These are phyloP conservation scores for Capitella teleta DNA, from an alignment of 1,140 invertebrate genomes.

Conservation along the genomic window DNA sequence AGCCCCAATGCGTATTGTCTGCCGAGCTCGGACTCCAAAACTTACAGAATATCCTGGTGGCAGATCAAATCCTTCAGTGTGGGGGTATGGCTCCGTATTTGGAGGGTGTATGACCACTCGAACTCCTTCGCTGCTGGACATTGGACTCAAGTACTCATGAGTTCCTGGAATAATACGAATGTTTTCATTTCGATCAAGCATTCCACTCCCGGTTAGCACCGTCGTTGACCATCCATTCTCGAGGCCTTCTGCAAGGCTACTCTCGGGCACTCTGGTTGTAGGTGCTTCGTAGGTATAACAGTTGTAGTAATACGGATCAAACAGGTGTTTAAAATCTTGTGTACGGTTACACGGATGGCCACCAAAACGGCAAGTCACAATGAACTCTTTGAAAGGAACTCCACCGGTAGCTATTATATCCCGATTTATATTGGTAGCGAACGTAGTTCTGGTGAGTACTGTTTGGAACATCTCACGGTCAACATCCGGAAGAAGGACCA, in stretches of 20 bases:
- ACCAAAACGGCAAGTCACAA: slow-evolving; percentile 8
- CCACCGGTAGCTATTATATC: not conserved
- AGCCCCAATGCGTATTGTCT: slow-evolving; percentile 7
- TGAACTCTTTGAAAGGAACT: slow-evolving; percentile 11
- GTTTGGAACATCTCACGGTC: slow-evolving; percentile 2
- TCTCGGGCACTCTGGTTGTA: not conserved
- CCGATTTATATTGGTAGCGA: slow-evolving; percentile 7
- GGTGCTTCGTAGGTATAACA: slow-evolving; percentile 7
- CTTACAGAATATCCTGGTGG: slow-evolving; percentile 6
- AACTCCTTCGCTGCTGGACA: slow-evolving; percentile 10
- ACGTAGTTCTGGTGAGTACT: slow-evolving; percentile 3
- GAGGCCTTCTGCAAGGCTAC: slow-evolving; percentile 2
- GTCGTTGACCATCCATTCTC: slow-evolving; percentile 9
- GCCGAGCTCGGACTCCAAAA: slow-evolving; percentile 5
- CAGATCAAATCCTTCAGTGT: slow-evolving; percentile 10
- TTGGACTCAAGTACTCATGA: slow-evolving; percentile 8
- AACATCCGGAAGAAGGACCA: slow-evolving; percentile 3
- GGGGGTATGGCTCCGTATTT: slow-evolving; percentile 9
- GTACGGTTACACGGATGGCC: slow-evolving; percentile 2
- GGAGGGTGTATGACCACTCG: slow-evolving; percentile 8
- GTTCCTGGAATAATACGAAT: slow-evolving; percentile 6
- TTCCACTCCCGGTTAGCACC: slow-evolving; percentile 5
- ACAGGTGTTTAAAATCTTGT: slow-evolving; percentile 5
- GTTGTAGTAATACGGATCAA: slow-evolving; percentile 12
- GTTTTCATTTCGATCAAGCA: slow-evolving; percentile 6